Base-by-base conservation (phyloP, 2,888 invertebrate genomes). In the Epiblema foenella region DNA sequence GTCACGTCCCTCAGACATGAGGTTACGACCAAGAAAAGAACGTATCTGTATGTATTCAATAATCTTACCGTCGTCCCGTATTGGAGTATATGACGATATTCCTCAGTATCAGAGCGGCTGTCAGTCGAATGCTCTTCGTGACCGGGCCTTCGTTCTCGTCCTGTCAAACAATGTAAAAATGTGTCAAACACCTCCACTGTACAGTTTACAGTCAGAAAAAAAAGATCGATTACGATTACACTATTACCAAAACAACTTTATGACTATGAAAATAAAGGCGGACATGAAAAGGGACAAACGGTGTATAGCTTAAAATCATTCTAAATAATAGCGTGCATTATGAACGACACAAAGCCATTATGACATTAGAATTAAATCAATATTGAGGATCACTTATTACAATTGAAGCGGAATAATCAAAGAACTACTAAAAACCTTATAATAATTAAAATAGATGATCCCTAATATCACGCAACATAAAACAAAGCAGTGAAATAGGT, bases 101-200 rank as follows among this genome's bases (percentile, higher is more conserved):
- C 87, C 99, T 96, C 85, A 99, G 95, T 86, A 99, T 99, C 67
- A 99, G 95, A 76, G 99, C 98, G 75, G 99, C 98, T 62, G 99
- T 99, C 81, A 99, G 94, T 76, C 99, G 96, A 89, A 99, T 99
- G 92, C 99, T 99, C 94, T 99, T 99, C 66, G 99, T 99, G 58
- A 99, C 99, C 58, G 99, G 99, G 56, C 99, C 99, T 94, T 99
- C 99, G 88, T 98, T 98, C 88, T 98, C 98, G 89, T 99, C 99
- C 98, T 98, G 91, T 92, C 79, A 78, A 77, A 83, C 82, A 81
- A 75, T 76, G 37, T 5, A 46, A 65, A 56, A 63, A 15, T 10
- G 46, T 46, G 11, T 46, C 29, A n/a, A n/a, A 29, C n/a, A 29
- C 7, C 10, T 51, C 17, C 12, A 42, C 12, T 15, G 33, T 46